phyloP scores from a whole-genome alignment of 2,113 vertebrate genomes.

The Microtus oregoni region DNA sequence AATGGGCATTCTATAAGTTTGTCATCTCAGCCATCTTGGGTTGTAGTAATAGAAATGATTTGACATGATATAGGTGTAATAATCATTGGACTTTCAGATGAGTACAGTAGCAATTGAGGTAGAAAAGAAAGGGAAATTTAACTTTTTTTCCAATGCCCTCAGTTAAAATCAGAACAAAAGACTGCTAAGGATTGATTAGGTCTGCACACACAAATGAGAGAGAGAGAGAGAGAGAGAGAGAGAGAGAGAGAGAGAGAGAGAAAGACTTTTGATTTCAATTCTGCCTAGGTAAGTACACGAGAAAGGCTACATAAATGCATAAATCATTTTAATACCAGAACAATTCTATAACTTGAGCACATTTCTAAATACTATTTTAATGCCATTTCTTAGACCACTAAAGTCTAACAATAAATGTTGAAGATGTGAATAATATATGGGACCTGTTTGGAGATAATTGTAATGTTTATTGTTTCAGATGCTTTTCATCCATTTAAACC shows the following conservation, averaged over 20 bases:
- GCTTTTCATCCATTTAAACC: conserved; percentile 46
- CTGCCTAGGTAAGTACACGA: not conserved
- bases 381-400: not conserved
- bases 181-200: accelerated
- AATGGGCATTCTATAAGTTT: not conserved
- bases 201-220: not conserved
- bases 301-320: not conserved
- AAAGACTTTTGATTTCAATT: not conserved
- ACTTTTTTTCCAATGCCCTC: not conserved
- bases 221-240: too few species aligned
- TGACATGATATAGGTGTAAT: not conserved
- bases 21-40: not conserved
- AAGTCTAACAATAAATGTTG: not conserved
- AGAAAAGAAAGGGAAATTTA: not conserved
- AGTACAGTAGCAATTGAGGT: too few species aligned
- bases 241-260: too few species aligned
- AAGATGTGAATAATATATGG: not conserved
- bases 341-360: not conserved
- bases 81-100: not conserved
- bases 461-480: conserved; percentile 35
- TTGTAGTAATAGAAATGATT: not conserved
- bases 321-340: not conserved
- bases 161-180: not conserved
- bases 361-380: not conserved
- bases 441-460: conserved; percentile 13